Conservation (phyloP, 2,888 invertebrate species). For the Tenthredo livida region DNA sequence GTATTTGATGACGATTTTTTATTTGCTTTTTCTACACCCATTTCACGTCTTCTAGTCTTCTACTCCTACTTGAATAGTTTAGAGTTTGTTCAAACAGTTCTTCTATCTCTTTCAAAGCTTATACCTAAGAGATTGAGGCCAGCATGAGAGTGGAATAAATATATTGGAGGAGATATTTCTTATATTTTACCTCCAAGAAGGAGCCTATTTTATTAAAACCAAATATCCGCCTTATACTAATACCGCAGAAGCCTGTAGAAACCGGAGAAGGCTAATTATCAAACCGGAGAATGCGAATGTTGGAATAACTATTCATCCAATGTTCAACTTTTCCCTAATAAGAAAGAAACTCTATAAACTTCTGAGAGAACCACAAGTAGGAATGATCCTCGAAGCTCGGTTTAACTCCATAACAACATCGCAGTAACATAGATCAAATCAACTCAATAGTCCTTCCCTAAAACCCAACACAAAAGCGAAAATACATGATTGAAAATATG, state of each 20-base stretch:
- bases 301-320: background rate
- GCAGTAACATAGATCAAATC: background rate
- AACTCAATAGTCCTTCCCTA: background rate
- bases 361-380: background rate
- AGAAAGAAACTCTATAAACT: background rate
- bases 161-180: background rate
- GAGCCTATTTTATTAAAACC: too few species aligned
- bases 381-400: background rate
- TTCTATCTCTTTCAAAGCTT: background rate
- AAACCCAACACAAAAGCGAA: background rate
- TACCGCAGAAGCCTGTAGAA: background rate
- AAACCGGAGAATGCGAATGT: background rate
- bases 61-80: background rate
- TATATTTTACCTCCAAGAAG: background rate
- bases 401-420: background rate
- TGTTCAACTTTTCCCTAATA: background rate
- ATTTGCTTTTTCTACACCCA: background rate
- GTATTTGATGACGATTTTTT: background rate
- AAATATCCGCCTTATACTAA: background rate
- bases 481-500: constrained; percentile 19
- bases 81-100: background rate
- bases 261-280: background rate
- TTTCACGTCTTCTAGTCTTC: background rate
- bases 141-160: background rate
- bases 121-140: constrained; percentile 3